phyloP scores from a whole-genome alignment of 2,888 invertebrate species.

The Sepioteuthis lessoniana region DNA sequence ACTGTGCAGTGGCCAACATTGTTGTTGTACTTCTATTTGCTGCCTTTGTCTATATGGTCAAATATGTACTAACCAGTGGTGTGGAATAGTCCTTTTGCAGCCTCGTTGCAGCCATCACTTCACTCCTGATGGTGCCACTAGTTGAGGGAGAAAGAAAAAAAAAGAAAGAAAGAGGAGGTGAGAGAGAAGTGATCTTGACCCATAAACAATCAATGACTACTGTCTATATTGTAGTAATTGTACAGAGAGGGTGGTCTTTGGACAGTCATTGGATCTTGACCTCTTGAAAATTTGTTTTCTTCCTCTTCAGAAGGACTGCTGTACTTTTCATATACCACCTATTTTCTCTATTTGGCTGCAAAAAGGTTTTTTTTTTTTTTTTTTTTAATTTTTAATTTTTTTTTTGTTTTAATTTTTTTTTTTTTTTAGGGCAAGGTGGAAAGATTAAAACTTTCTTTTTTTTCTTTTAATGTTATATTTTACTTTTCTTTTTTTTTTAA shows the following conservation, averaged over 20 bases:
- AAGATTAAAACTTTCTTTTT: no score
- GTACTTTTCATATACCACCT: not conserved
- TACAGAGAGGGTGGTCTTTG: not conserved
- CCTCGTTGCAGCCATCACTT: not conserved
- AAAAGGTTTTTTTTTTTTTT: not conserved
- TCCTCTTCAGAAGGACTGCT: not conserved
- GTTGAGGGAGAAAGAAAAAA: not conserved
- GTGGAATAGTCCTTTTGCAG: conserved; percentile 61
- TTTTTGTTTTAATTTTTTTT: not conserved
- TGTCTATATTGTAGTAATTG: conserved; percentile 19
- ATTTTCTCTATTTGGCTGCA: not conserved
- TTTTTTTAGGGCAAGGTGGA: not conserved
- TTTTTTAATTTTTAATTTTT: not conserved
- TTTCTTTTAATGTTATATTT: no score
- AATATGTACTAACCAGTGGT: conserved; percentile 82
- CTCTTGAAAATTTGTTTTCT: no score
- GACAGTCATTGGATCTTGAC: not conserved
- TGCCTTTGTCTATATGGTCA: conserved; percentile 92
- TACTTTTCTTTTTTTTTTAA: no score
- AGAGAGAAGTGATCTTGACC: not conserved
- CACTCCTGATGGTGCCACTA: not conserved
- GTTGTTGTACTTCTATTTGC: conserved; percentile 91
- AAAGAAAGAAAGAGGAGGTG: not conserved
- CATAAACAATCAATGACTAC: not conserved
- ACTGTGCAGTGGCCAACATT: conserved; percentile 86